phyloP scores from a whole-genome alignment of 2,888 invertebrate genomes.

The Dolomedes plantarius region DNA sequence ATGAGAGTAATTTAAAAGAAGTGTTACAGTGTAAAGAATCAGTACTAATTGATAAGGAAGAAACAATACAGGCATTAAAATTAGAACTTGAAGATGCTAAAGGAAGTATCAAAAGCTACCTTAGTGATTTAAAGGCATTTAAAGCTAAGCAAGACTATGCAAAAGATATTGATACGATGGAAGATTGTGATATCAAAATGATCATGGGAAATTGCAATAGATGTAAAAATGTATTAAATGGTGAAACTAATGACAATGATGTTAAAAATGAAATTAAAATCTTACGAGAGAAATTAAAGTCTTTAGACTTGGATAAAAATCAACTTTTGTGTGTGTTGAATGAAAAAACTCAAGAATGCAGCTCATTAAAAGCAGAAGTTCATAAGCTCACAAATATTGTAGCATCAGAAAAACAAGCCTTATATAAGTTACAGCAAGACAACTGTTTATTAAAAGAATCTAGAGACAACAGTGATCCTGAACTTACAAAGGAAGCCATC shows the following conservation, averaged over 20 bases:
- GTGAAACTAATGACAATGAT: neutral
- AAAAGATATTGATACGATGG: neutral
- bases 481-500: constrained; percentile 77
- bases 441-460: constrained; percentile 75
- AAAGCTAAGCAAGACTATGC: constrained; percentile 13
- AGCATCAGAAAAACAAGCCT: constrained; percentile 76
- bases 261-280: constrained; percentile 15
- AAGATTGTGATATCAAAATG: neutral
- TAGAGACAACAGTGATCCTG: constrained; percentile 77
- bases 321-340: constrained; percentile 77
- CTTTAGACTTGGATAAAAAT: constrained; percentile 76
- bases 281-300: constrained; percentile 42
- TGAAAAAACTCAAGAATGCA: constrained; percentile 77
- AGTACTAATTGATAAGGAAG: constrained; percentile 22
- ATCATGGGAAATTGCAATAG: neutral
- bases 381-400: constrained; percentile 77
- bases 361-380: constrained; percentile 76
- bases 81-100: constrained; percentile 21
- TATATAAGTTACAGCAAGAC: constrained; percentile 77
- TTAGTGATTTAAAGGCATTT: constrained; percentile 8
- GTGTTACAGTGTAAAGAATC: constrained; percentile 16
- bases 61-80: constrained; percentile 30
- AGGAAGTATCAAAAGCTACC: constrained; percentile 3
- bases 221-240: neutral
- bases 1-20: constrained; percentile 63